A percentile compares a stretch with the other conserved stretches of the same genome.
Conservation (phyloP, 2,797 vertebrate species). For the Silurus aristotelis region DNA sequence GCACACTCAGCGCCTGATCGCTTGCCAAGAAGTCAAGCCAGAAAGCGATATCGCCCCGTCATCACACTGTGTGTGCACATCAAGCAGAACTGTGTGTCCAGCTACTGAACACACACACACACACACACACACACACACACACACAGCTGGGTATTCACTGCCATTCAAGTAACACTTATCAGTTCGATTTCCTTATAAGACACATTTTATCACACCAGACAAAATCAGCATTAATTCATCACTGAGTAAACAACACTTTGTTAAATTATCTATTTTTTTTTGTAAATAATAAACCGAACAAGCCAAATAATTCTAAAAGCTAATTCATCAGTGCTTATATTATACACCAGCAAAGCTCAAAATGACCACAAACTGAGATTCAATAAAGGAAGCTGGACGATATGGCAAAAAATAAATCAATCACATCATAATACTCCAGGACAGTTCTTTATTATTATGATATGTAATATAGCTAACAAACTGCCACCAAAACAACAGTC, state of each 20-base stretch:
- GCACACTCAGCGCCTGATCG: conserved; percentile 9
- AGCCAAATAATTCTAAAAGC: neutral
- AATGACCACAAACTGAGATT: neutral
- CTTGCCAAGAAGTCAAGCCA: conserved; percentile 1
- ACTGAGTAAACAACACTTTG: neutral
- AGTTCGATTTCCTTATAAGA: neutral
- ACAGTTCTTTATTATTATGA: too few relatives aligned
- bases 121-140: neutral
- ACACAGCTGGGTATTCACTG: neutral
- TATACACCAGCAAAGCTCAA: neutral
- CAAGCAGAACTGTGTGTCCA: neutral
- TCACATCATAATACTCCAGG: too few relatives aligned
- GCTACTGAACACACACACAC: neutral
- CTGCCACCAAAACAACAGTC: too few relatives aligned
- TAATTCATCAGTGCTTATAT: neutral
- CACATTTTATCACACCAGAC: neutral
- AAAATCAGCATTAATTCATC: neutral
- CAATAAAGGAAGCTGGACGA: too few relatives aligned
- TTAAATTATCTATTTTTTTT: neutral
- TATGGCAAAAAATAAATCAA: too few relatives aligned
- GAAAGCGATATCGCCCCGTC: neutral
- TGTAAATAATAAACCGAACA: neutral
- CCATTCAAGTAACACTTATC: neutral
- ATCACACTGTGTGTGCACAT: conserved; percentile 2
- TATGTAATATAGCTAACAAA: too few relatives aligned